Evolutionary conservation across 2,797 vertebrate genomes (phyloP).

Genomic region (Percopsis omiscomaycus): DNA sequence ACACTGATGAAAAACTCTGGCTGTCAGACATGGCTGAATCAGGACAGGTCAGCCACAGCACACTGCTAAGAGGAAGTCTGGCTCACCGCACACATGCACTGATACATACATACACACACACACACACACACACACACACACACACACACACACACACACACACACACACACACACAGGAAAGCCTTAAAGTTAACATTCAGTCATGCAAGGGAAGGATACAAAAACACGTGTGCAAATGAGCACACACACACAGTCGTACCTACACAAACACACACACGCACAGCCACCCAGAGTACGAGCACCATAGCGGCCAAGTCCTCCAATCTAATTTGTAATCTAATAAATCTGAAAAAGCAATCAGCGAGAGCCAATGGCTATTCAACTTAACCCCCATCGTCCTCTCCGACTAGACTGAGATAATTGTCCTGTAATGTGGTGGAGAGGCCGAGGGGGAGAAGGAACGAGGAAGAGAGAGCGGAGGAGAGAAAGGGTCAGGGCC

Average conservation of each 20-base stretch:
- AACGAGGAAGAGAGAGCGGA: conserved; percentile 37
- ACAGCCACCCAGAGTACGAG: conserved; percentile 32
- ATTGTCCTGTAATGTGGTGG: conserved; percentile 69
- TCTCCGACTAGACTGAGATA: conserved; percentile 61
- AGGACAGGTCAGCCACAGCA: conserved; percentile 12
- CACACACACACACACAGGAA: background rate
- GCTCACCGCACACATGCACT: conserved; percentile 7
- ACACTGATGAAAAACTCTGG: conserved; percentile 12
- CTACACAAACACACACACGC: conserved; percentile 21
- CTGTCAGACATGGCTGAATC: conserved; percentile 26
- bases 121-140: background rate
- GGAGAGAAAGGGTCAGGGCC: conserved; percentile 44
- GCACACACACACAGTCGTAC: conserved; percentile 11
- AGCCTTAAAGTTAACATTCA: too few species aligned
- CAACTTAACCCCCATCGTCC: conserved; percentile 58
- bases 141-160: background rate
- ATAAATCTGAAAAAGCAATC: conserved; percentile 72
- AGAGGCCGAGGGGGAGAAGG: conserved; percentile 52
- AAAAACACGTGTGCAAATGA: background rate
- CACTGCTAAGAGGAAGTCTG: conserved; percentile 5
- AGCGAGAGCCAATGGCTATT: conserved; percentile 62
- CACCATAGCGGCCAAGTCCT: conserved; percentile 41
- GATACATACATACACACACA: background rate
- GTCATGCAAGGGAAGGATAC: background rate
- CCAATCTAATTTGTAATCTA: conserved; percentile 72